phyloP scores from a whole-genome alignment of 2,113 vertebrate genomes.

The Urocolius indicus region DNA sequence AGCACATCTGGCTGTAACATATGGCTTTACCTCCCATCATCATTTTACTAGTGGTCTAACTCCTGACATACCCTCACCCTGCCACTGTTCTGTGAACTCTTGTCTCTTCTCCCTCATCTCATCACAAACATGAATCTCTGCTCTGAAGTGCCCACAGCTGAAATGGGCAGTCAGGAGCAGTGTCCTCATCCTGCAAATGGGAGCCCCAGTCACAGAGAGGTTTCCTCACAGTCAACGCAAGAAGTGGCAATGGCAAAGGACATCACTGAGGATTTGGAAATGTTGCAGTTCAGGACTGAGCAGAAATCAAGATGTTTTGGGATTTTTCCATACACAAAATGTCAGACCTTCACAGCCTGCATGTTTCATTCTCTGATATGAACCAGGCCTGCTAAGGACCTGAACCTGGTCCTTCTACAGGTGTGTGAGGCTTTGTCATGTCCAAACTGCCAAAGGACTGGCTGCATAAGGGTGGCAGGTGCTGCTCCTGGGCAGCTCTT shows the following conservation, averaged over 20 bases:
- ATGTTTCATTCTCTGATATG: not conserved
- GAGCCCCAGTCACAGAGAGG: not conserved
- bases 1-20: not conserved
- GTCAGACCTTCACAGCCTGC: not conserved
- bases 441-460: not conserved
- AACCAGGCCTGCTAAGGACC: not conserved
- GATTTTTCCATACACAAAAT: not conserved
- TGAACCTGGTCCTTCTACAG: not conserved
- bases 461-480: not conserved
- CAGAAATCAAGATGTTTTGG: not conserved
- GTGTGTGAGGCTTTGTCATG: not conserved
- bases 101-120: not conserved
- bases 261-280: not conserved
- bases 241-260: not conserved
- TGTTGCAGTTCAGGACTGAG: not conserved
- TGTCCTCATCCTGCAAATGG: not conserved
- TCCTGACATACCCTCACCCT: not conserved
- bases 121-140: not conserved
- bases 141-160: not conserved
- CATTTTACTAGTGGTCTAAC: too few species aligned
- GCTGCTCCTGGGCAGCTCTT: not conserved
- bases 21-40: not conserved
- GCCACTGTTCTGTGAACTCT: not conserved
- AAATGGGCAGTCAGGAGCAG: too few species aligned
- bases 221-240: not conserved